Evolutionary conservation across 2,797 vertebrate genomes (phyloP), one percentile per base, ranked within the genome.

Genomic region (Muscicapa striata): DNA sequence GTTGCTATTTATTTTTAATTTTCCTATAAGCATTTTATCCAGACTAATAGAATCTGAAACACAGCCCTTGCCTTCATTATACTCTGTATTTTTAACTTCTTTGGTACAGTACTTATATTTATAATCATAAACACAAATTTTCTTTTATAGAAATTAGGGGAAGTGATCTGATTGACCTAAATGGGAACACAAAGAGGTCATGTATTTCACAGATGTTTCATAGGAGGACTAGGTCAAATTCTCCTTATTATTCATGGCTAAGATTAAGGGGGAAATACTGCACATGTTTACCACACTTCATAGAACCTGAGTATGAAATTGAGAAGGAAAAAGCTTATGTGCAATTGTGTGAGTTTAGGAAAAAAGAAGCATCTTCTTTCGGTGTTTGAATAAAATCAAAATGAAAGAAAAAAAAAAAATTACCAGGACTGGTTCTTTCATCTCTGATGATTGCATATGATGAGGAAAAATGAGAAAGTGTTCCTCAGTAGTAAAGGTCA

Each of bases 401-500:
- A 26, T 2, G 0, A 34, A 49, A 34, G 6, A 5, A 15, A 2
- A 43, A n/a, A 13, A 10, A 10, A 41, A 32, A 36, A 16, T 46
- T 48, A 59, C 9, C 4, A 87, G 13, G 10, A 29, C 12, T 34
- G 3, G 2, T 70, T 45, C 23, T 70, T 90, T 78, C 21, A 51
- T 12, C 13, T 74, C 19, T 43, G 15, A 46, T 43, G 5, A 69
- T 46, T 46, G 2, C 20, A 27, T 15, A 22, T n/a, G 4, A 46
- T 6, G 1, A 74, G 15, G 15, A 63, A 84, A 80, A 70, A 21
- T 22, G 0, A 57, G 17, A 26, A 66, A 34, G 0, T 10, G 22
- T 46, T 82, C 10, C 57, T 77, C 30, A 74, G 8, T 38, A 23
- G 1, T 58, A 41, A 46, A 55, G 1, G 10, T 22, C 9, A 8